Evolutionary conservation across 2,888 invertebrate genomes (phyloP), one percentile per base, ranked within the genome.

Genomic region (Resseliella maxima): DNA sequence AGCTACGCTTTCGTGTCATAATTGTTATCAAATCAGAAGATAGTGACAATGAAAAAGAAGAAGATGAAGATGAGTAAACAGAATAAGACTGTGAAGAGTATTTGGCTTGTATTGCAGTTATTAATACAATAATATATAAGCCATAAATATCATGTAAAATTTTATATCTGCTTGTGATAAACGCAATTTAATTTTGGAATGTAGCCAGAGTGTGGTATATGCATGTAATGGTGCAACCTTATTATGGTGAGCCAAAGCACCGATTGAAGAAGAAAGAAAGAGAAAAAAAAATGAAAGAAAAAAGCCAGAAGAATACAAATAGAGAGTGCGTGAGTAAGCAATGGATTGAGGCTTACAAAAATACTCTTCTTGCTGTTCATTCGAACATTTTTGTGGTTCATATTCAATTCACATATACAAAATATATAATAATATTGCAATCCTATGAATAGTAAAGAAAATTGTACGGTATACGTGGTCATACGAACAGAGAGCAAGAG

Each of bases 151-250:
- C 31, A 35, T 72, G 72, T 72, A 72, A 72, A 72, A 72, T 35
- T 72, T 72, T 72, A 72, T 72, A 72, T 72, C 72, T 72, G 72
- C 72, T 72, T 72, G 72, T 72, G 72, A 72, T 72, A 72, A 72
- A 72, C 6, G 12, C 72, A 72, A 72, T 72, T 72, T 72, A 72
- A 72, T 72, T 72, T 72, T 27, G 31, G 72, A 72, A 72, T 72
- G 12, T 59, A 2, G 72, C 24, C n/a, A 24, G 10, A 18, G 59
- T 59, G 41, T 41, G 41, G 46, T 27, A 35, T 72, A 15, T 72
- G 72, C 72, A 35, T 72, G 72, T 31, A 35, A 72, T 35, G 72
- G 72, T 72, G 72, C 72, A 72, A 72, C 72, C 72, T 0, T 31
- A 50, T 50, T 15, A 50, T 50, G 50, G 50, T 50, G 50, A 8